Evolutionary conservation across 2,113 vertebrate genomes (phyloP).

Genomic region (Mastomys natalensis): DNA sequence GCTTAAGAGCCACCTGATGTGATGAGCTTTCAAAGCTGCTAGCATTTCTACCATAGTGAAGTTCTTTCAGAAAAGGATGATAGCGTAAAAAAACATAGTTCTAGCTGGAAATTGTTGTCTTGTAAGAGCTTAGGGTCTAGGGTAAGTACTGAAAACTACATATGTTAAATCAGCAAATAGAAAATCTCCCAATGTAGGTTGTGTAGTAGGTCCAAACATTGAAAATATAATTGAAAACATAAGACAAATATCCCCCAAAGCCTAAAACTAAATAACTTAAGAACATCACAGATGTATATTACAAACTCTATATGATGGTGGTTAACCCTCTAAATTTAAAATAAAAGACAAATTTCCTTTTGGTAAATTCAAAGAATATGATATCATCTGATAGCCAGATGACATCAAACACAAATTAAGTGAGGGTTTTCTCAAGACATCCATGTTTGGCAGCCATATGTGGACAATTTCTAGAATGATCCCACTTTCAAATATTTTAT

Average conservation of each 20-base stretch:
- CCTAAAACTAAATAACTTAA: constrained; percentile 60
- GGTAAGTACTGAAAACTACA: neutral
- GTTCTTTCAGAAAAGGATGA: constrained; percentile 36
- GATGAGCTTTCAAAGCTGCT: constrained; percentile 10
- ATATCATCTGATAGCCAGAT: constrained; percentile 79
- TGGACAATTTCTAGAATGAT: constrained; percentile 54
- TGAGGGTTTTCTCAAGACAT: constrained; percentile 62
- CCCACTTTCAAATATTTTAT: constrained; percentile 67
- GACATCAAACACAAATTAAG: constrained; percentile 77
- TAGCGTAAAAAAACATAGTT: constrained; percentile 57
- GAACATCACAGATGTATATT: constrained; percentile 38
- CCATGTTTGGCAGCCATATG: constrained; percentile 75
- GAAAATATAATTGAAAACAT: constrained; percentile 64
- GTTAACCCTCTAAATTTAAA: constrained; percentile 61
- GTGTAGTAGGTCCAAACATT: constrained; percentile 28
- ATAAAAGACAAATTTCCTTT: constrained; percentile 66
- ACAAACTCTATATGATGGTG: constrained; percentile 56
- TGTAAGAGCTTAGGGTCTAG: neutral
- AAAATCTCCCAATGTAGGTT: constrained; percentile 27
- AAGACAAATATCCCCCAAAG: constrained; percentile 26
- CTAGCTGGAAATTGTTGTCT: constrained; percentile 44
- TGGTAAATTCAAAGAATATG: constrained; percentile 64
- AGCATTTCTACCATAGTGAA: constrained; percentile 40
- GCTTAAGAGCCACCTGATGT: constrained; percentile 32
- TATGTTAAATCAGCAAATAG: constrained; percentile 42